These are phyloP conservation scores for Ecdyonurus torrentis DNA, from an alignment of 2,888 invertebrate genomes.

Conservation along the genomic window DNA sequence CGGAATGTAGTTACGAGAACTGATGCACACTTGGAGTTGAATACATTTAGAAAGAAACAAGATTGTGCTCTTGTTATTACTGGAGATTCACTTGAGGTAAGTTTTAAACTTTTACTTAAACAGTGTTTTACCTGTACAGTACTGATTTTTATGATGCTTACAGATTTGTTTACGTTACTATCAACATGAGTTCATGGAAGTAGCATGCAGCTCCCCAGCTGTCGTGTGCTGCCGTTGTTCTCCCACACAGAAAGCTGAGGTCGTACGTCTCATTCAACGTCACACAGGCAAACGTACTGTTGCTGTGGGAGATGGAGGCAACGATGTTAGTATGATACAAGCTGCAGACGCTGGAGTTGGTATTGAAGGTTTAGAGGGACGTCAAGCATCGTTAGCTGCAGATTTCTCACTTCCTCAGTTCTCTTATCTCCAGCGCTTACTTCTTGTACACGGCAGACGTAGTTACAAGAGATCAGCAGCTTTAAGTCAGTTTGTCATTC, in stretches of 20 bases:
- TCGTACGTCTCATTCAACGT: conserved; percentile 43
- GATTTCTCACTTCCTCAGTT: conserved; percentile 93
- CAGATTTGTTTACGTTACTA: conserved; percentile 49
- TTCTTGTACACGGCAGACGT: conserved; percentile 83
- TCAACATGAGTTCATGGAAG: conserved; percentile 53
- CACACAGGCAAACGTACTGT: conserved; percentile 43
- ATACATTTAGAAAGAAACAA: conserved; percentile 37
- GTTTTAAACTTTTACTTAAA: conserved; percentile 5
- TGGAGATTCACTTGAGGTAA: conserved; percentile 47
- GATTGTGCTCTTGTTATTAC: conserved; percentile 48
- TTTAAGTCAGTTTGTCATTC: conserved; percentile 95
- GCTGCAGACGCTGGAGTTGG: conserved; percentile 56
- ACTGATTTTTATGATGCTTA: background rate
- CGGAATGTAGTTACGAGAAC: conserved; percentile 46
- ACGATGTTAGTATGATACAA: conserved; percentile 56
- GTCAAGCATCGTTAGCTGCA: conserved; percentile 89
- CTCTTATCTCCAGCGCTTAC: conserved; percentile 59
- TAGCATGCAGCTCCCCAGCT: conserved; percentile 52
- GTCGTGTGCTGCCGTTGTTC: conserved; percentile 61
- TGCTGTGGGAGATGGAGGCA: conserved; percentile 47
- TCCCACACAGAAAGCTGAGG: conserved; percentile 53
- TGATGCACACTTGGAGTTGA: conserved; percentile 43
- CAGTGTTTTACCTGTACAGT: background rate
- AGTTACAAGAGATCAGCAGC: conserved; percentile 94
- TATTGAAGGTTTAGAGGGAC: conserved; percentile 78